These are phyloP conservation scores for Spermophilus dauricus DNA, from an alignment of 2,113 vertebrate species.

Conservation along the genomic window DNA sequence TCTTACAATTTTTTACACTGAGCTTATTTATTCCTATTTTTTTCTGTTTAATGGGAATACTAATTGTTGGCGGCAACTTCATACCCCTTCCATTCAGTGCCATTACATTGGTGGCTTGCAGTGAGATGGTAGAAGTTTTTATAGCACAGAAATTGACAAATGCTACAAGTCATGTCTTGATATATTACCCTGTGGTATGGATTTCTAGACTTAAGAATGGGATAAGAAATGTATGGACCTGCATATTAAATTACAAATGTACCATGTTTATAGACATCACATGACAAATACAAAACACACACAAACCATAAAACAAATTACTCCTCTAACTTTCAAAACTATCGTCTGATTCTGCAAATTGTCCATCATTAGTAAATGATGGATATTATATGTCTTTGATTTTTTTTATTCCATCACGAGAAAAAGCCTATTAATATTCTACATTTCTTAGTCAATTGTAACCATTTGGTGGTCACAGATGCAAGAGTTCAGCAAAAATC, in stretches of 20 bases:
- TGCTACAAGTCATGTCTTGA: background rate
- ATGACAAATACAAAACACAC: background rate
- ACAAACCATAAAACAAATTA: too few species aligned
- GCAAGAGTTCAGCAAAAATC: background rate
- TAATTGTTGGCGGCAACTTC: accelerated
- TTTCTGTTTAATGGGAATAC: background rate
- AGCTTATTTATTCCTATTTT: background rate
- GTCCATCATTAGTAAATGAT: background rate
- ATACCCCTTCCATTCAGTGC: too few species aligned
- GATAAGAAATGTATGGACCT: background rate
- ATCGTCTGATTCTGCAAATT: background rate
- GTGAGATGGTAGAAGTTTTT: background rate
- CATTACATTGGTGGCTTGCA: background rate
- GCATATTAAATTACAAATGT: background rate
- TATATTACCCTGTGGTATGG: too few species aligned
- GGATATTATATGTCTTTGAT: background rate
- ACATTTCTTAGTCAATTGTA: background rate
- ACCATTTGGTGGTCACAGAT: background rate
- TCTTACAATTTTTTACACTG: background rate
- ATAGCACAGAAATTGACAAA: background rate
- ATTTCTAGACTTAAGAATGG: background rate
- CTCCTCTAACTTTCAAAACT: background rate
- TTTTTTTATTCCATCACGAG: background rate
- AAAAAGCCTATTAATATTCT: background rate
- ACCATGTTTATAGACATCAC: accelerated